Conservation (phyloP, 37 sponge, comb jelly and placozoan genomes). For the Aplysina aerophoba region DNA sequence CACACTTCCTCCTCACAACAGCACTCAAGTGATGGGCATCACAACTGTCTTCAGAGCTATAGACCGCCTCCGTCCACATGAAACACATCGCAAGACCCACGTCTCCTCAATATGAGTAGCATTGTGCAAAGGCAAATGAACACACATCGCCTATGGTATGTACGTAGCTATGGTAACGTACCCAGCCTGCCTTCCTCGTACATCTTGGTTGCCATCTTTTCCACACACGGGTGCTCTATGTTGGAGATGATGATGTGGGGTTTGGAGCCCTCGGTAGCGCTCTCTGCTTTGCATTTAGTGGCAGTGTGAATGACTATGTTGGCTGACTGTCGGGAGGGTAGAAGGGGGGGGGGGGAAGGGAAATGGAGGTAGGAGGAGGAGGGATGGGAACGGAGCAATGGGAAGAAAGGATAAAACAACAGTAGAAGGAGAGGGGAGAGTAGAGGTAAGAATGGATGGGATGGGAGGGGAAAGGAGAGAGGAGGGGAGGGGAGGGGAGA, state of each 20-base stretch:
- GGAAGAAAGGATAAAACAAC: too few relatives aligned
- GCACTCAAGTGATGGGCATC: too few relatives aligned
- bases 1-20: too few relatives aligned
- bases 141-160: too few relatives aligned
- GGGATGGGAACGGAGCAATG: constrained; percentile 1
- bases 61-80: too few relatives aligned
- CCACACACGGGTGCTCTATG: constrained; percentile 87
- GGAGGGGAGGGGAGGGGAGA: neutral
- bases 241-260: constrained; percentile 79
- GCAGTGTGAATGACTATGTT: constrained; percentile 6
- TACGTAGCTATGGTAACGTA: neutral
- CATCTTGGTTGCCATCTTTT: constrained; percentile 38
- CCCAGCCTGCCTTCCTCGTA: constrained; percentile 55
- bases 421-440: neutral
- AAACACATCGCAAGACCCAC: too few relatives aligned
- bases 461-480: neutral
- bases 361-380: neutral
- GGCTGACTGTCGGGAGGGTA: neutral
- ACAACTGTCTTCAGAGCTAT: too few relatives aligned
- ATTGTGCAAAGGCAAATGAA: too few relatives aligned
- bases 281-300: neutral
- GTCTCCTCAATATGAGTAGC: too few relatives aligned
- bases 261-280: neutral
- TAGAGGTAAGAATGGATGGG: neutral
- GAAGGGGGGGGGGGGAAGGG: neutral